Evolutionary conservation across 2,888 invertebrate genomes (phyloP), one percentile per base, ranked within the genome.

Genomic region (Thereva unica): DNA sequence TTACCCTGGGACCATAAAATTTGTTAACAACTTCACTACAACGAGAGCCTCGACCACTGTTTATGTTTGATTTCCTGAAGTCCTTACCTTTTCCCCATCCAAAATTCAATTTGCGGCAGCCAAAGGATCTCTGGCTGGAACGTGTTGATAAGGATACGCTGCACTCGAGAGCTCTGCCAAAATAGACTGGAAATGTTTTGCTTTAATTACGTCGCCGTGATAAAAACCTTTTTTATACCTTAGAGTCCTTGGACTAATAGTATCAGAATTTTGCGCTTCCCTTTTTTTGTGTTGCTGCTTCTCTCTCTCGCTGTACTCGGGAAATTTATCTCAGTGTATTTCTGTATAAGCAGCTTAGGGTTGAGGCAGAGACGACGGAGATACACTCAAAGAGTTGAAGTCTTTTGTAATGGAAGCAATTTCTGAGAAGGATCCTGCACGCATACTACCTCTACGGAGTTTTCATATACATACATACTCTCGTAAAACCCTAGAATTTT

Each of bases 1-100:
- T 49, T 59, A 59, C 49, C 47, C 7, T 23, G 38, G 4, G 12
- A 38, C 49, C 38, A 44, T 56, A 59, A 59, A 59, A 59, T 38
- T 59, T 59, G 59, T 49, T 59, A 49, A 49, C 47, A 23, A 23
- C 23, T 59, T 47, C 40, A 47, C 47, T 8, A 12, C 9, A 40
- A 37, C 49, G 59, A 59, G 49, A 23, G 23, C 59, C 59, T 49
- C 47, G 59, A 49, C 49, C 59, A 47, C 34, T 59, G 59, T 59
- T 59, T 59, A 59, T 59, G 59, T 59, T 59, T 59, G 59, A 59
- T 59, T 59, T 59, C 49, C 59, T 59, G 59, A 59, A 59, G 59
- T 59, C 57, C 44, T 57, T 57, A 59, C 59, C 49, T 59, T 47
- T 59, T 7, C 40, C 59, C 38, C 12, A 23, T 45, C 57, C 57